Percentiles rank a stretch among this genome's conserved stretches.
These are phyloP conservation scores for Acanthoscelides obtectus DNA, from an alignment of 2,888 invertebrate species.

Conservation along the genomic window DNA sequence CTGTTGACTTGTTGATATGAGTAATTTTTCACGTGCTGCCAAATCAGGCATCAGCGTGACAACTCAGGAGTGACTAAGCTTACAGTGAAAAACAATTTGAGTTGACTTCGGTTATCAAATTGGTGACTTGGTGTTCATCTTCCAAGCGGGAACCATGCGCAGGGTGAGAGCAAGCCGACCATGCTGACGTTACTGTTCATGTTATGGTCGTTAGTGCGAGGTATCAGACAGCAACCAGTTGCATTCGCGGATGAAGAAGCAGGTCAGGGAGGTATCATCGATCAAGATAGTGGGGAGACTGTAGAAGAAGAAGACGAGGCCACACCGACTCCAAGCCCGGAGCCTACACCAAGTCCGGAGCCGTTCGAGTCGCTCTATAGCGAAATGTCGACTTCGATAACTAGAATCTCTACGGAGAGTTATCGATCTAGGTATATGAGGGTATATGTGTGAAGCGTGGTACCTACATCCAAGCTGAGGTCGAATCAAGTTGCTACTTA, in stretches of 20 bases:
- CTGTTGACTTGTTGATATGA: too few species aligned
- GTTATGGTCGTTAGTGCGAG: constrained; percentile 60
- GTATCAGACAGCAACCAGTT: constrained; percentile 43
- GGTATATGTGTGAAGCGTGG: constrained; percentile 5
- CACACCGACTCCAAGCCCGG: constrained; percentile 41
- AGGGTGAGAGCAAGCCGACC: constrained; percentile 21
- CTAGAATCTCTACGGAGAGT: constrained; percentile 39
- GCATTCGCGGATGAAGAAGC: background rate
- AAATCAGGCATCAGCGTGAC: too few species aligned
- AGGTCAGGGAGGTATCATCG: constrained; percentile 7
- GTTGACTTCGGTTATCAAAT: too few species aligned
- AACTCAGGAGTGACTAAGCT: too few species aligned
- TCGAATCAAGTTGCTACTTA: background rate
- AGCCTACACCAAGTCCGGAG: constrained; percentile 40
- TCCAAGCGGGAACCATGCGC: background rate
- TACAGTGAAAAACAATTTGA: too few species aligned
- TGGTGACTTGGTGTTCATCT: background rate
- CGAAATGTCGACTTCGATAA: constrained; percentile 35
- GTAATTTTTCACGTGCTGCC: too few species aligned
- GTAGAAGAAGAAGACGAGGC: constrained; percentile 3
- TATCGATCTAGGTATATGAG: constrained; percentile 36
- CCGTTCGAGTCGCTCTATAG: constrained; percentile 33
- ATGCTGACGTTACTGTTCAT: constrained; percentile 62
- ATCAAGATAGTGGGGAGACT: constrained; percentile 1
- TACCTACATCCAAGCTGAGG: background rate